Conservation (phyloP, 2,113 vertebrate species). For the Gracilinanus agilis region DNA sequence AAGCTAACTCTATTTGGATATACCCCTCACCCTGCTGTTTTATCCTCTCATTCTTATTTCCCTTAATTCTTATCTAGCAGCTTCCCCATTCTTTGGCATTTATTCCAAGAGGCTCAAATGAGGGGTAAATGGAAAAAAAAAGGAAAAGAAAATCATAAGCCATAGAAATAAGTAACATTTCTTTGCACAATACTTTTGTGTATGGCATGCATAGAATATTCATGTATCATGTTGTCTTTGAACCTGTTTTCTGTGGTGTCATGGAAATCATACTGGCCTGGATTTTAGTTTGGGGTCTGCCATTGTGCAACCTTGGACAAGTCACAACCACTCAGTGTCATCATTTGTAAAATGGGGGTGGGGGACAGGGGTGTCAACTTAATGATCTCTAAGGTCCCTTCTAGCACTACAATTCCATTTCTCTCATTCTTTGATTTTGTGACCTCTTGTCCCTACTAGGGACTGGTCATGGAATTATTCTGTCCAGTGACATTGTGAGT, state of each 20-base stretch:
- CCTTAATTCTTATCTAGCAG: constrained; percentile 15
- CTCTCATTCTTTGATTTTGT: neutral
- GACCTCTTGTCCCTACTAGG: constrained; percentile 9
- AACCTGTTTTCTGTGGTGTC: neutral
- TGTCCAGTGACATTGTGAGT: neutral
- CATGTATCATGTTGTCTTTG: neutral
- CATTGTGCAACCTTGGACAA: neutral
- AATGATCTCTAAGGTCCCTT: neutral
- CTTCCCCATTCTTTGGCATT: neutral
- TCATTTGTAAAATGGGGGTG: neutral
- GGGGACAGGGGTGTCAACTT: neutral
- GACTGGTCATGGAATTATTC: neutral
- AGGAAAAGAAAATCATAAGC: neutral
- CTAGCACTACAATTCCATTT: neutral
- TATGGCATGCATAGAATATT: accelerated
- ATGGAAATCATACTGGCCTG: neutral
- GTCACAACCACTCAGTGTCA: neutral
- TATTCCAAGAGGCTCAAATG: constrained; percentile 4
- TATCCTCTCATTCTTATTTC: constrained; percentile 5
- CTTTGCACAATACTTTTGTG: accelerated
- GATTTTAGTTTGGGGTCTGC: neutral
- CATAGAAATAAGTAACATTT: neutral
- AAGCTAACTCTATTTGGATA: neutral
- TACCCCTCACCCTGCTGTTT: neutral
- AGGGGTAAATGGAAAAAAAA: constrained; percentile 27